These are phyloP conservation scores for Cryptus viduatorius DNA, from an alignment of 2,888 invertebrate genomes.

Conservation along the genomic window DNA sequence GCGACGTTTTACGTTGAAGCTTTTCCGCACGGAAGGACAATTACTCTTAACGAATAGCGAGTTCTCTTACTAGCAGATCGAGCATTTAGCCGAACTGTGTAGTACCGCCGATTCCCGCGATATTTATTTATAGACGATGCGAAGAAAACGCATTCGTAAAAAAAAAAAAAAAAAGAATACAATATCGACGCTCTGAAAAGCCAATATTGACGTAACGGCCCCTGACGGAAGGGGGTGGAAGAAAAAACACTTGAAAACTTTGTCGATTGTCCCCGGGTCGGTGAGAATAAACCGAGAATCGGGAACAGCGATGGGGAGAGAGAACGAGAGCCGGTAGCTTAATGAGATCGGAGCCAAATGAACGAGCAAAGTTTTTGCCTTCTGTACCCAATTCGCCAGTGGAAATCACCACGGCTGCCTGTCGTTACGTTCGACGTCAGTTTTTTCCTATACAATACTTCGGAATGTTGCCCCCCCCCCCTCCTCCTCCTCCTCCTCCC, in stretches of 20 bases:
- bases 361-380: conserved; percentile 43
- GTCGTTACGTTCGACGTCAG: conserved; percentile 7
- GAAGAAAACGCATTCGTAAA: neutral
- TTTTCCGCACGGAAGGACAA: conserved; percentile 36
- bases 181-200: too few relatives aligned
- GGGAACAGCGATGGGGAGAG: neutral
- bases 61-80: neutral
- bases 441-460: neutral
- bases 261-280: neutral
- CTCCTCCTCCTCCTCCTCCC: too few relatives aligned
- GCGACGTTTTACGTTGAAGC: conserved; percentile 1
- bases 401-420: neutral
- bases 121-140: neutral
- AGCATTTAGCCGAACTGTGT: too few relatives aligned
- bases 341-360: conserved; percentile 30
- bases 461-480: neutral
- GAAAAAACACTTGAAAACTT: conserved; percentile 14
- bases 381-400: conserved; percentile 5
- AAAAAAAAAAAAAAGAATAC: neutral
- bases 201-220: too few relatives aligned
- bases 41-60: conserved; percentile 9
- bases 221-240: neutral
- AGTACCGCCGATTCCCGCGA: neutral
- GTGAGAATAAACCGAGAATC: neutral
- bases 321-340: conserved; percentile 9